A percentile compares a stretch with the other conserved stretches of the same genome.
These are phyloP conservation scores for Lapara coniferarum DNA, from an alignment of 2,888 invertebrate genomes.

Conservation along the genomic window DNA sequence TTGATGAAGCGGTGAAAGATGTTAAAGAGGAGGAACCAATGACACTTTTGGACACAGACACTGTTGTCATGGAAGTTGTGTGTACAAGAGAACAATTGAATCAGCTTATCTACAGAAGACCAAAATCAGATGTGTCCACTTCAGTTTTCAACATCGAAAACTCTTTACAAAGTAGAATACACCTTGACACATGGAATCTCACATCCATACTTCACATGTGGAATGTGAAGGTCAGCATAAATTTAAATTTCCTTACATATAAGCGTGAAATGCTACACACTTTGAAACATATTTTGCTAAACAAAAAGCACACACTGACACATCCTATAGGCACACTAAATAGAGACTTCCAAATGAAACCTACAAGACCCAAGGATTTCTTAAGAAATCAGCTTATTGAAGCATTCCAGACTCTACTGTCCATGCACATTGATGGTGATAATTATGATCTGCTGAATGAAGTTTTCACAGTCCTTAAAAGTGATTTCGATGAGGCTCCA, in stretches of 20 bases:
- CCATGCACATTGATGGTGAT: not conserved
- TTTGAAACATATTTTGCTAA: constrained; percentile 49
- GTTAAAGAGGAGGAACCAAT: constrained; percentile 32
- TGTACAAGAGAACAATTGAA: constrained; percentile 55
- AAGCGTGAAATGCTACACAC: constrained; percentile 43
- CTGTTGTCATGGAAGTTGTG: constrained; percentile 52
- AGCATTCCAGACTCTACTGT: not conserved
- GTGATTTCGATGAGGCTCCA: constrained; percentile 38
- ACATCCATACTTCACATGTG: constrained; percentile 55
- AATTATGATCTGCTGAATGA: not conserved
- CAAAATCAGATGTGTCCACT: constrained; percentile 42
- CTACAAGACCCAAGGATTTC: not conserved
- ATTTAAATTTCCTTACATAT: constrained; percentile 39
- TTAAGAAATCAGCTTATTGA: constrained; percentile 16
- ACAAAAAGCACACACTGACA: constrained; percentile 35
- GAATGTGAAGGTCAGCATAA: constrained; percentile 42
- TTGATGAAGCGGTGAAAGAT: constrained; percentile 43
- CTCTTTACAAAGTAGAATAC: constrained; percentile 40
- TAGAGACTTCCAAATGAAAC: constrained; percentile 15
- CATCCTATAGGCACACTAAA: not conserved
- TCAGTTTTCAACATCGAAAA: constrained; percentile 54
- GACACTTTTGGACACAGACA: constrained; percentile 35
- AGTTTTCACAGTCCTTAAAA: constrained; percentile 36
- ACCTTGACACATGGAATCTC: constrained; percentile 34
- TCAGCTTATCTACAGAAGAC: constrained; percentile 50